phyloP scores from a whole-genome alignment of 2,113 vertebrate species.

The Formicarius rufipectus region DNA sequence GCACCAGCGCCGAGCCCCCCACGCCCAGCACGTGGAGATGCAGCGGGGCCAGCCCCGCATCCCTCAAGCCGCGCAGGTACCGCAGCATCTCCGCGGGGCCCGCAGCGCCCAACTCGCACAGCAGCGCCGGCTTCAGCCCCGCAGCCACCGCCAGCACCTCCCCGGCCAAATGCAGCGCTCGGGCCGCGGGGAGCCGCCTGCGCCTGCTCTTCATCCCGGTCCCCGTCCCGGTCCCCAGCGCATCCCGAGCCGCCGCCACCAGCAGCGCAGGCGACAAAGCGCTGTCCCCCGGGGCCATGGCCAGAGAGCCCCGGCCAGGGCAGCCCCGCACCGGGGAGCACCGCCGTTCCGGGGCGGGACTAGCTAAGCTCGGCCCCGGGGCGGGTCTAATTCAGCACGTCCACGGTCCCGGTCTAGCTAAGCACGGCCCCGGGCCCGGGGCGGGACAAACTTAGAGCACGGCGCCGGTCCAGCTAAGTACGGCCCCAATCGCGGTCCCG shows the following conservation, averaged over 20 bases:
- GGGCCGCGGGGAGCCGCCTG: not conserved
- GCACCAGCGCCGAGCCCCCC: slow-evolving; percentile 59
- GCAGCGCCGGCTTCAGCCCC: slow-evolving; percentile 85
- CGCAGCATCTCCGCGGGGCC: slow-evolving; percentile 70
- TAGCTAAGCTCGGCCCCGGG: not conserved
- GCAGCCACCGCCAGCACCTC: slow-evolving; percentile 82
- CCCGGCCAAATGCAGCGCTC: slow-evolving; percentile 71
- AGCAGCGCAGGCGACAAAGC: not conserved
- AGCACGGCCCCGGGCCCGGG: not conserved
- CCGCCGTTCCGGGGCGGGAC: not conserved
- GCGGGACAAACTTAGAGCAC: not conserved
- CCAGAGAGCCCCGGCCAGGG: too few relatives aligned
- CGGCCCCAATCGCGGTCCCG: not conserved
- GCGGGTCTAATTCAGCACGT: not conserved
- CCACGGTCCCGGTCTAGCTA: not conserved
- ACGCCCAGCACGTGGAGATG: slow-evolving; percentile 76
- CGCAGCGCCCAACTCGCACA: slow-evolving; percentile 82
- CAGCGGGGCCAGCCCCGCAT: slow-evolving; percentile 61
- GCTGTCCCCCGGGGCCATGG: not conserved
- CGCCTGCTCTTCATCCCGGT: not conserved
- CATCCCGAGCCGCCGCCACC: not conserved
- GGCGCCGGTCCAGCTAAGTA: not conserved
- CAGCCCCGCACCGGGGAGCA: too few relatives aligned
- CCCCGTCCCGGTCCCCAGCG: not conserved
- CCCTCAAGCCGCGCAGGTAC: slow-evolving; percentile 77